Base-by-base conservation (phyloP, 2,888 invertebrate genomes). In the Dasypogon diadema region DNA sequence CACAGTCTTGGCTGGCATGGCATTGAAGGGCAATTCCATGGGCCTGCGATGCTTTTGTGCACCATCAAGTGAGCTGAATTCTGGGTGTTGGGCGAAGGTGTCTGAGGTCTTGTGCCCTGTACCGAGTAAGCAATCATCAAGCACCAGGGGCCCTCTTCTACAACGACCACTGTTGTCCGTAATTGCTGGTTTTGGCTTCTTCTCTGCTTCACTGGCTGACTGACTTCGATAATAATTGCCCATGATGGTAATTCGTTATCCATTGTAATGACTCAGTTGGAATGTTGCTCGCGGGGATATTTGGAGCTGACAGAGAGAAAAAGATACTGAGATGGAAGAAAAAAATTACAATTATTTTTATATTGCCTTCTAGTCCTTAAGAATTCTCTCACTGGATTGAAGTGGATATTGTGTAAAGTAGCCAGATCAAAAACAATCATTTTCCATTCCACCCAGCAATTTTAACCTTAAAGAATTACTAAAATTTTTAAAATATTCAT, bases 151-250 rank as follows among this genome's bases (percentile, higher is more conserved):
- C 30, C 12, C 54, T 68, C 65, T 54, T 56, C 22, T 24, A 14
- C 55, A 21, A 56, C 55, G 73, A 55, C 55, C 73, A 54, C 26
- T 24, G 26, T 58, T 58, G 56, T 58, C 58, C 34, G 73, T 73
- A 73, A 73, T 73, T 73, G 76, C 75, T 22, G 46, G 74, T 68
- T 51, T 68, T 65, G 51, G 42, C 74, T 48, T 26, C 63, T 77
- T 76, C 48, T 48, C 65, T 54, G 77, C 79, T 78, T 76, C 75
- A 60, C 75, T 80, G 80, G 80, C 79, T 81, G 81, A 80, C 82
- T 82, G 81, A 81, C 81, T 82, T 80, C 81, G 78, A 82, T 83
- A 83, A 83, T 83, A 81, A 83, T 83, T 82, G 81, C 80, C 80
- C 79, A 79, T 80, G 81, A 80, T 80, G 80, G 80, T 81, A 81